Conservation (phyloP, 2,797 vertebrate species). For the Phyllotis vaccarum region DNA sequence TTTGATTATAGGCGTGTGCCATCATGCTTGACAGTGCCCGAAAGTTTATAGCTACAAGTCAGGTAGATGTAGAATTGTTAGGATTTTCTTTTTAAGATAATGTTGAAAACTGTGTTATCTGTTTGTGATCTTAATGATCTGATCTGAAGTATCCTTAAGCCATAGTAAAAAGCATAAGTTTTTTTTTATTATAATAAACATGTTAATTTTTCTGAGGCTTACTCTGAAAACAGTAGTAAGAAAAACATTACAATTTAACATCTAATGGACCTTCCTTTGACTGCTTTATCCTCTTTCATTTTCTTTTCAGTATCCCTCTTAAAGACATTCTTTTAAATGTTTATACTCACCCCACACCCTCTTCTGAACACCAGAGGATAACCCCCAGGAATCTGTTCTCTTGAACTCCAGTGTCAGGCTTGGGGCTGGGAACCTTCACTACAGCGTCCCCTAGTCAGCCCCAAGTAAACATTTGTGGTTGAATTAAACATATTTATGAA, state of each 20-base stretch:
- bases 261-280: slow-evolving; percentile 46
- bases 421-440: background rate
- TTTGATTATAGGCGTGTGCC: background rate
- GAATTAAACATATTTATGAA: slow-evolving; percentile 42
- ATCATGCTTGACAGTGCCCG: background rate
- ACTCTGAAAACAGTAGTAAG: background rate
- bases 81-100: slow-evolving; percentile 50
- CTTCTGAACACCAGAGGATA: background rate
- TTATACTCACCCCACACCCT: background rate
- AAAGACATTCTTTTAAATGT: background rate
- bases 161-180: background rate
- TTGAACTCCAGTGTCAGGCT: background rate
- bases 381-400: background rate
- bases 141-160: slow-evolving; percentile 46
- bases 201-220: background rate
- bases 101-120: background rate
- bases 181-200: slow-evolving; percentile 22
- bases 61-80: background rate
- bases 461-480: slow-evolving; percentile 45
- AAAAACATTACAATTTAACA: slow-evolving; percentile 10
- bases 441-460: background rate
- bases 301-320: background rate
- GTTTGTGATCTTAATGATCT: slow-evolving; percentile 25
- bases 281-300: slow-evolving; percentile 48
- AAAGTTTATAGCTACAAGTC: slow-evolving; percentile 43